Evolutionary conservation across 2,888 invertebrate genomes (phyloP).

Genomic region (Brassicogethes aeneus): DNA sequence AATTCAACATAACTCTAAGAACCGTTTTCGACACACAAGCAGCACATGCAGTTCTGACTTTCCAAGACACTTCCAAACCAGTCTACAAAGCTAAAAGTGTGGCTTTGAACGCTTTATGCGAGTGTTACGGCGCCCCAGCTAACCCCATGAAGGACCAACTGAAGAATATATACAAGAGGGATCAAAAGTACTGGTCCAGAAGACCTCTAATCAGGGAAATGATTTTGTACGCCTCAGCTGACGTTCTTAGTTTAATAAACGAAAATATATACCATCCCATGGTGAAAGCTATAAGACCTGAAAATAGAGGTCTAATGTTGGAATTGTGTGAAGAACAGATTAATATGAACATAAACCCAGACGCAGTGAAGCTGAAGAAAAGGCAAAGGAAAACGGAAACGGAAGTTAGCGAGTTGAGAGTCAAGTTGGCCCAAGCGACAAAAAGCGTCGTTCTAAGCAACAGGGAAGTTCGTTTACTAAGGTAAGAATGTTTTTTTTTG

Average conservation of each 20-base stretch:
- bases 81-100: conserved; percentile 93
- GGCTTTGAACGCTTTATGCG: conserved; percentile 84
- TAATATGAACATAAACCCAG: conserved; percentile 75
- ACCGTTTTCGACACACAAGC: conserved; percentile 83
- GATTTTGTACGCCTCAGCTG: conserved; percentile 84
- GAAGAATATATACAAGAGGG: conserved; percentile 75
- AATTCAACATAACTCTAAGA: conserved; percentile 72
- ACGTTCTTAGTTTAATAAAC: conserved; percentile 78
- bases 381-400: conserved; percentile 85
- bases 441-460: conserved; percentile 87
- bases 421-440: conserved; percentile 69
- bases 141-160: conserved; percentile 89
- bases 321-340: conserved; percentile 85
- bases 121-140: conserved; percentile 76
- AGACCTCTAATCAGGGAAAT: conserved; percentile 83
- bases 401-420: conserved; percentile 79
- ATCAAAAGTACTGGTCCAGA: conserved; percentile 79
- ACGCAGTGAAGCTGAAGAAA: conserved; percentile 78
- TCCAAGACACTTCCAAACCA: conserved; percentile 81
- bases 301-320: conserved; percentile 63
- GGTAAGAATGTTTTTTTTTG: conserved; percentile 44
- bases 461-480: conserved; percentile 77
- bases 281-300: conserved; percentile 59
- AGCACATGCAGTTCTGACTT: conserved; percentile 85
- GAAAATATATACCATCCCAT: conserved; percentile 73